Base-by-base conservation (phyloP, 2,888 invertebrate genomes). In the Oligia strigilis region DNA sequence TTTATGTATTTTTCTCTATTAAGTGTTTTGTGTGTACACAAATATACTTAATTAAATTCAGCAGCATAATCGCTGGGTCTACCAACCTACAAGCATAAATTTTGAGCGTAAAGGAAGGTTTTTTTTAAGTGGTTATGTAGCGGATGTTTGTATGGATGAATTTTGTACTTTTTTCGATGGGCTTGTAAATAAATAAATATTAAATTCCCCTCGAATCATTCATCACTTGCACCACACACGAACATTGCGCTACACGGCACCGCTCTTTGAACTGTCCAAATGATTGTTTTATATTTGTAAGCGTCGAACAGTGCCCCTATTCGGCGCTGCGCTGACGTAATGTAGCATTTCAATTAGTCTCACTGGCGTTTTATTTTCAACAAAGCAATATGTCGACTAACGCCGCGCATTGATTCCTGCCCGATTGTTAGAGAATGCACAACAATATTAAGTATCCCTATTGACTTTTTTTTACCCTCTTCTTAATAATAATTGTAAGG, bases 231-330 rank as follows among this genome's bases (percentile, higher is more conserved):
- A 83, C 91, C 94, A 91, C 77, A 74, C 89, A 29, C 89, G 78
- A 87, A 86, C 90, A 90, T 95, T 94, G 94, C 95, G 95, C 94
- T 95, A 94, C 94, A 93, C 92, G 93, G 93, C 94, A 91, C 92
- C 93, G 93, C 95, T 95, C 95, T 96, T 96, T 96, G 95, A 95
- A 94, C 95, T 94, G 95, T 96, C 96, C 94, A 95, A 96, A 96
- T 96, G 95, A 96, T 97, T 97, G 97, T 97, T 97, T 97, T 97
- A 97, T 96, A 97, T 96, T 96, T 96, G 95, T 95, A 95, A 95
- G 95, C 94, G 92, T 90, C 91, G 94, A 93, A 92, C 94, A 94
- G 94, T 94, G 95, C 95, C 95, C 94, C 95, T 95, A 95, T 95
- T 93, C 92, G 89, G 87, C 87, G 81, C 66, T 40, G 78, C 90